Evolutionary conservation across 2,797 vertebrate species (phyloP).

Genomic region (Pantherophis alleghaniensis): DNA sequence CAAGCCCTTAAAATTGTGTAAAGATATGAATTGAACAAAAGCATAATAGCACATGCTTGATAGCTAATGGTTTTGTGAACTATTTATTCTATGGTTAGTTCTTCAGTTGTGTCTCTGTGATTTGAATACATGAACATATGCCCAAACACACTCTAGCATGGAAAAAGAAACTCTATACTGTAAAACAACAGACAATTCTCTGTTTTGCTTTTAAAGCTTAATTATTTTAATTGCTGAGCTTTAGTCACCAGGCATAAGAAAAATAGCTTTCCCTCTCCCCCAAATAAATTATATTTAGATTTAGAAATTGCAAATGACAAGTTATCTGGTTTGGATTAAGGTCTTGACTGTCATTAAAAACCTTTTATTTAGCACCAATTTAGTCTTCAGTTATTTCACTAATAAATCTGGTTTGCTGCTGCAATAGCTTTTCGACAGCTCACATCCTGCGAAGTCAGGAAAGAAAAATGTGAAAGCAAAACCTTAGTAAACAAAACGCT

Average conservation of each 20-base stretch:
- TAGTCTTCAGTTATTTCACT: conserved; percentile 40
- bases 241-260: conserved; percentile 9
- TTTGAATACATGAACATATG: background rate
- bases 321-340: conserved; percentile 34
- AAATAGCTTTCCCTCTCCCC: background rate
- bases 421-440: conserved; percentile 25
- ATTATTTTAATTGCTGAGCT: conserved; percentile 37
- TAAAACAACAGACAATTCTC: background rate
- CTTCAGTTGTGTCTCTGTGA: background rate
- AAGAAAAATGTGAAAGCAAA: conserved; percentile 26
- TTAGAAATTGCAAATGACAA: conserved; percentile 46
- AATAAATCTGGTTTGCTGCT: conserved; percentile 47
- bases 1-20: background rate
- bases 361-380: conserved; percentile 46
- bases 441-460: conserved; percentile 19
- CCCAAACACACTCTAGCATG: conserved; percentile 45
- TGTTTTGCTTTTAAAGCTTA: background rate
- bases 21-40: background rate
- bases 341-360: conserved; percentile 45
- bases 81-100: background rate
- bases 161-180: conserved; percentile 11
- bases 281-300: conserved; percentile 40
- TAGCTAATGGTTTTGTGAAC: background rate
- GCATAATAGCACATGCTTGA: background rate
- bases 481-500: background rate